Evolutionary conservation across 2,113 vertebrate genomes (phyloP).

Genomic region (Leiothrix lutea): DNA sequence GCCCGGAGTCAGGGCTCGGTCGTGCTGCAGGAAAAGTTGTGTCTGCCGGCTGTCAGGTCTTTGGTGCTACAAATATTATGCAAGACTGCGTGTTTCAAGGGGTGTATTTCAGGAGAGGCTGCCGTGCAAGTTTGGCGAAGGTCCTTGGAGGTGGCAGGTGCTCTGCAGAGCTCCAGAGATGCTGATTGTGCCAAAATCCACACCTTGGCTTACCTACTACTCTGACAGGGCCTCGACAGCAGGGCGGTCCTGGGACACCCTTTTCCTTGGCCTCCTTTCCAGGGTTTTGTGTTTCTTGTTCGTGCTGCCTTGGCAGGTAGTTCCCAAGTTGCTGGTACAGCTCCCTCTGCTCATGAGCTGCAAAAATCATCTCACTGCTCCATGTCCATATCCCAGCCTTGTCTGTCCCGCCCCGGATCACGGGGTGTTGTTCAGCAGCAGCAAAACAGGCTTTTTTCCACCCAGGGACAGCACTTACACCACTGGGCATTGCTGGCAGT

Average conservation of each 20-base stretch:
- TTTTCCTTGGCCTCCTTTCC: background rate
- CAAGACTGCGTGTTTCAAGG: background rate
- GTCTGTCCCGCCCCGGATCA: rapidly evolving
- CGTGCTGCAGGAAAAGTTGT: background rate
- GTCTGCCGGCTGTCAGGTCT: background rate
- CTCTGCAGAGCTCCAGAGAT: background rate
- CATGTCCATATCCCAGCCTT: rapidly evolving
- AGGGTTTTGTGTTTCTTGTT: background rate
- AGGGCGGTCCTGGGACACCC: background rate
- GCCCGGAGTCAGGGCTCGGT: background rate
- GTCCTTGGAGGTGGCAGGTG: background rate
- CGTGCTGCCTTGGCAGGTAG: background rate
- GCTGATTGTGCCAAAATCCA: background rate
- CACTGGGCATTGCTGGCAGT: background rate
- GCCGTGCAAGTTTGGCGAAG: background rate
- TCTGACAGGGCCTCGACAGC: background rate
- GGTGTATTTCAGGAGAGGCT: background rate
- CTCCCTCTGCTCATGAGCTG: background rate
- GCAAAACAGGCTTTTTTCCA: background rate
- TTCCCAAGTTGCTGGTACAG: background rate
- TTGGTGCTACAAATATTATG: background rate
- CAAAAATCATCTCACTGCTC: background rate
- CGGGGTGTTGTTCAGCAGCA: background rate
- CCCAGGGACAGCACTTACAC: background rate
- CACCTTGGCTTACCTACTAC: background rate